These are phyloP conservation scores for Luperina testacea DNA, from an alignment of 2,888 invertebrate species.

Conservation along the genomic window DNA sequence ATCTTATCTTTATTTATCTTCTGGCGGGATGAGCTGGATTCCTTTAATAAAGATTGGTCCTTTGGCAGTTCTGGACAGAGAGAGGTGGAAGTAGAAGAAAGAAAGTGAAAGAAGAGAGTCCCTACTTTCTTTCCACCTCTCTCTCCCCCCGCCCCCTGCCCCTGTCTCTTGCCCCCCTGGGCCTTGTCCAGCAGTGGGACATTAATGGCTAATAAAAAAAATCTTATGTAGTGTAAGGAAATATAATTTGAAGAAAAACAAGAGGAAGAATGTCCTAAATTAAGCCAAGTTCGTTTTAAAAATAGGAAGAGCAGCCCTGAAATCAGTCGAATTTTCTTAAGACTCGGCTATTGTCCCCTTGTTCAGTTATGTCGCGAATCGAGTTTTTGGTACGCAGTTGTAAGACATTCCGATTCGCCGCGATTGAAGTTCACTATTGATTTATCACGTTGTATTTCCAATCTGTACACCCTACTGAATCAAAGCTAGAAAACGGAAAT, in stretches of 20 bases:
- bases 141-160: no score
- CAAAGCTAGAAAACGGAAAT: constrained; percentile 50
- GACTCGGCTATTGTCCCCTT: constrained; percentile 78
- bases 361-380: constrained; percentile 80
- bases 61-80: background rate
- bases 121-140: no score
- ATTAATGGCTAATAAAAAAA: no score
- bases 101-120: no score
- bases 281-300: background rate
- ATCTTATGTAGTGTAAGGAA: no score
- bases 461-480: constrained; percentile 44
- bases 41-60: no score
- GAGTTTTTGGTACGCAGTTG: constrained; percentile 83
- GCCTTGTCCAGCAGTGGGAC: background rate
- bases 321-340: constrained; percentile 79
- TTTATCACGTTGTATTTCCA: constrained; percentile 70
- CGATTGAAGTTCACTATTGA: constrained; percentile 73
- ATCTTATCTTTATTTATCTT: background rate
- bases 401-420: constrained; percentile 75
- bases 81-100: background rate
- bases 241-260: background rate
- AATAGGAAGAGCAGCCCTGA: constrained; percentile 66
- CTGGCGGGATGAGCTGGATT: background rate
- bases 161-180: no score
- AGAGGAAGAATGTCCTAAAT: background rate